A percentile compares a stretch with the other conserved stretches of the same genome.
phyloP scores from a whole-genome alignment of 2,113 vertebrate species.

The Festucalex cinctus region DNA sequence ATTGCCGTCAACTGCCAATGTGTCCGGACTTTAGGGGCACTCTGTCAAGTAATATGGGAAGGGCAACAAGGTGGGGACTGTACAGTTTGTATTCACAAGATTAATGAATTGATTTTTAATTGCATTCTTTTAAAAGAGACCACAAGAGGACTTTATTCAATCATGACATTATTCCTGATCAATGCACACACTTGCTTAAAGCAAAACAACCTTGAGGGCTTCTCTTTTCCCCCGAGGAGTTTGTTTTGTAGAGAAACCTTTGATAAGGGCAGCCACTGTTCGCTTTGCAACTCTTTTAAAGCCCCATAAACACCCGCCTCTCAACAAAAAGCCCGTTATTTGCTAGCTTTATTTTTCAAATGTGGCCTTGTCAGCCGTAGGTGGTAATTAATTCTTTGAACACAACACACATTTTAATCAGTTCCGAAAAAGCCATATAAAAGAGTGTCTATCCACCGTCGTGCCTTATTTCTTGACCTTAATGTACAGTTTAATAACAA shows the following conservation, averaged over 20 bases:
- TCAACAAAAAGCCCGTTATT: slow-evolving; percentile 17
- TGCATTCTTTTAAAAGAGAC: not conserved
- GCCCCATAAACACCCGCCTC: slow-evolving; percentile 19
- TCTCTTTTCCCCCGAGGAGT: not conserved
- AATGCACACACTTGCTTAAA: not conserved
- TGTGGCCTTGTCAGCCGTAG: slow-evolving; percentile 25
- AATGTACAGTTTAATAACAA: slow-evolving; percentile 36
- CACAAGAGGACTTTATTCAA: not conserved
- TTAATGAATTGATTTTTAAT: not conserved
- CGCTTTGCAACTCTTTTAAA: slow-evolving; percentile 17
- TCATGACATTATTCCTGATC: slow-evolving; percentile 14
- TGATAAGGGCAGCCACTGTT: slow-evolving; percentile 8
- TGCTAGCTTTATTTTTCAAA: slow-evolving; percentile 1
- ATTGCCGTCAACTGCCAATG: no score
- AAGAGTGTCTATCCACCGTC: slow-evolving; percentile 25
- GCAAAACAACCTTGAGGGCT: slow-evolving; percentile 9
- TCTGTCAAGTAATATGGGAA: not conserved
- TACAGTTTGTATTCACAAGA: not conserved
- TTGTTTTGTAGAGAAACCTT: slow-evolving; percentile 21
- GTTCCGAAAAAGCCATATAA: slow-evolving; percentile 34
- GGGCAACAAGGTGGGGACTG: not conserved
- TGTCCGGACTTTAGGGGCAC: no score
- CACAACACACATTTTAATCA: slow-evolving; percentile 44
- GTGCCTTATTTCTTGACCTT: slow-evolving; percentile 27
- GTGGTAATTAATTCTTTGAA: slow-evolving; percentile 47